phyloP scores from a whole-genome alignment of 2,888 invertebrate genomes.

The Rotaria sp. region DNA sequence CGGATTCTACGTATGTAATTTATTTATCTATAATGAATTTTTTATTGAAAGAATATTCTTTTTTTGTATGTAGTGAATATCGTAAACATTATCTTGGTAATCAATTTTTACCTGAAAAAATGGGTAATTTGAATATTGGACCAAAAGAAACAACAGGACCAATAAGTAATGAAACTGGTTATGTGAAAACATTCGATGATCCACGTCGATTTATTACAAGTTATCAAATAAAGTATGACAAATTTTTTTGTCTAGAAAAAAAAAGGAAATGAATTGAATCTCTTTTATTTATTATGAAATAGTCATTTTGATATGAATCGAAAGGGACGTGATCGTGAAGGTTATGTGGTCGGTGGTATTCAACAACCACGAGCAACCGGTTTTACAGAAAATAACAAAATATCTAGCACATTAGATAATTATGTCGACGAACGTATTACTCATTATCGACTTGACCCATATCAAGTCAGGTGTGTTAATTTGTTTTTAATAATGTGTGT shows the following conservation, averaged over 20 bases:
- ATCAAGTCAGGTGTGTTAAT: slow-evolving; percentile 49
- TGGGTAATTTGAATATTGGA: slow-evolving; percentile 48
- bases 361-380: slow-evolving; percentile 40
- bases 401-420: not conserved
- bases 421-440: slow-evolving; percentile 42
- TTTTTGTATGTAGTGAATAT: slow-evolving; percentile 33
- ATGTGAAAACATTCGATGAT: slow-evolving; percentile 48
- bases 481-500: too few species aligned
- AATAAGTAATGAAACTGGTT: slow-evolving; percentile 50
- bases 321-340: slow-evolving; percentile 48
- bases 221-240: slow-evolving; percentile 49
- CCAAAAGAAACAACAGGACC: slow-evolving; percentile 50
- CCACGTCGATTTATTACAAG: slow-evolving; percentile 50
- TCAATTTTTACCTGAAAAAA: slow-evolving; percentile 39
- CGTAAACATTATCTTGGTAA: slow-evolving; percentile 21
- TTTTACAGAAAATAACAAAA: slow-evolving; percentile 29
- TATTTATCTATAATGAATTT: too few species aligned
- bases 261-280: not conserved
- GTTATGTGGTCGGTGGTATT: slow-evolving; percentile 51
- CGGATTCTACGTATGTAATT: not conserved
- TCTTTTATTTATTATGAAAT: not conserved
- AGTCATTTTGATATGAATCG: slow-evolving; percentile 50
- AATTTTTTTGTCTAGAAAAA: not conserved
- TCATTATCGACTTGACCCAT: slow-evolving; percentile 50
- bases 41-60: too few species aligned